A percentile compares a stretch with the other conserved stretches of the same genome.
phyloP scores from a whole-genome alignment of 2,888 invertebrate genomes.

The Leptopterna dolabrata region DNA sequence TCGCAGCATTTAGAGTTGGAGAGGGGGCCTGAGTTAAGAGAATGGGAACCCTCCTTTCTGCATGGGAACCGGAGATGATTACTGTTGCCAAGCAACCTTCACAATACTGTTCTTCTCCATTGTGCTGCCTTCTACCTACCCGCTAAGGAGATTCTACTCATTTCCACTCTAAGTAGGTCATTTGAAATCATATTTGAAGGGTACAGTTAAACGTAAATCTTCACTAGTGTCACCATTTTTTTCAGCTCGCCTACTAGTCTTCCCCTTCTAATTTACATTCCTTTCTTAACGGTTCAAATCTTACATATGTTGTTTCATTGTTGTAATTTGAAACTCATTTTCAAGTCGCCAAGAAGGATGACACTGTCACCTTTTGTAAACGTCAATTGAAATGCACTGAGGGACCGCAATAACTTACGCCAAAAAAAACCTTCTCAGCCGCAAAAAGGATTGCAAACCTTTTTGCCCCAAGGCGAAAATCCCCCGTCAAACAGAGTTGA shows the following conservation, averaged over 20 bases:
- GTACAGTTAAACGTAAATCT: not conserved
- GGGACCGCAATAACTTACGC: no score
- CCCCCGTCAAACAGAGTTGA: no score
- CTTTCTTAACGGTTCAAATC: not conserved
- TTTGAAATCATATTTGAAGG: not conserved
- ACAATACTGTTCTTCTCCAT: not conserved
- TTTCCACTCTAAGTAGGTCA: not conserved
- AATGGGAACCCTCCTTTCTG: constrained; percentile 1
- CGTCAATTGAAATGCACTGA: no score
- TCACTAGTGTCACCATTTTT: not conserved
- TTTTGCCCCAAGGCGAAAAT: no score
- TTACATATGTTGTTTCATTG: not conserved
- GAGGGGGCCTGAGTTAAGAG: not conserved
- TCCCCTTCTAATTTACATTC: not conserved
- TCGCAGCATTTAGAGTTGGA: not conserved
- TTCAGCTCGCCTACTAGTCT: not conserved
- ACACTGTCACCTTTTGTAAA: no score
- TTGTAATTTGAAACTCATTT: not conserved
- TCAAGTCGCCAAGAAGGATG: no score
- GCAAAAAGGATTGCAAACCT: no score
- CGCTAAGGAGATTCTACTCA: not conserved
- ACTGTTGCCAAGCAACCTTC: constrained; percentile 12
- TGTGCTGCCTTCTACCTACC: not conserved
- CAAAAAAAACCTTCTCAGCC: no score
- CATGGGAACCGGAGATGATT: constrained; percentile 14